A percentile compares a stretch with the other conserved stretches of the same genome.
phyloP scores from a whole-genome alignment of 2,888 invertebrate species.

The Drosophila austrosaltans region DNA sequence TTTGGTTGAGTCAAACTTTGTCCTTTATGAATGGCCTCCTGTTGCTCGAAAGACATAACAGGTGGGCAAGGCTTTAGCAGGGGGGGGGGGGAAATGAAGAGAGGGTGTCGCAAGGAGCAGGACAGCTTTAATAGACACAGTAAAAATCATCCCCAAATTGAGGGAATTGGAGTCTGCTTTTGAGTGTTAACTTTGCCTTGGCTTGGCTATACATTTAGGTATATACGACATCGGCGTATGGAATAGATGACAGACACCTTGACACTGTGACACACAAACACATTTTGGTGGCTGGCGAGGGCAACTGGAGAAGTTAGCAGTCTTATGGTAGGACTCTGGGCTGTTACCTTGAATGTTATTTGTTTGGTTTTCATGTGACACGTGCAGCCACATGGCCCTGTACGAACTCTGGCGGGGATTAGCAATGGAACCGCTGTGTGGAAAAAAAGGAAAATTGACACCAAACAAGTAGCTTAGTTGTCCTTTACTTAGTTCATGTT shows the following conservation, averaged over 20 bases:
- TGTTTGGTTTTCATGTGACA: conserved; percentile 18
- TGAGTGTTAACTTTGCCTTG: conserved; percentile 14
- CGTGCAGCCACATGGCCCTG: conserved; percentile 18
- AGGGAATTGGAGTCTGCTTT: conserved; percentile 12
- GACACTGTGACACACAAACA: conserved; percentile 61
- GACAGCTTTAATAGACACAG: conserved; percentile 8
- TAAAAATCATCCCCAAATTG: conserved; percentile 27
- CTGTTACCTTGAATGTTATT: conserved; percentile 60
- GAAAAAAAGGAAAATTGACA: conserved; percentile 23
- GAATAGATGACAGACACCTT: conserved; percentile 48
- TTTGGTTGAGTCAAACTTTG: conserved; percentile 35
- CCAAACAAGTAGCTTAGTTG: conserved; percentile 41
- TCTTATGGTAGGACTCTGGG: conserved; percentile 38
- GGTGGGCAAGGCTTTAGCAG: conserved; percentile 70
- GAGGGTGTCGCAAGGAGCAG: conserved; percentile 21
- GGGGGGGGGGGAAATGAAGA: conserved; percentile 42
- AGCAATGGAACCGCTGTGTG: conserved; percentile 16
- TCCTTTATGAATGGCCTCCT: conserved; percentile 78
- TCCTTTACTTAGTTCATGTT: conserved; percentile 29
- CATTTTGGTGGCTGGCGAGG: conserved; percentile 22
- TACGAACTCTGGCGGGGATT: conserved; percentile 26
- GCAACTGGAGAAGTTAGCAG: conserved; percentile 24
- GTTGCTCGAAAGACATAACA: conserved; percentile 79
- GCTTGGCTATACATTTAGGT: neutral
- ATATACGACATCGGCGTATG: no score